Evolutionary conservation across 2,113 vertebrate species (phyloP).

Genomic region (Triplophysa tibetana): DNA sequence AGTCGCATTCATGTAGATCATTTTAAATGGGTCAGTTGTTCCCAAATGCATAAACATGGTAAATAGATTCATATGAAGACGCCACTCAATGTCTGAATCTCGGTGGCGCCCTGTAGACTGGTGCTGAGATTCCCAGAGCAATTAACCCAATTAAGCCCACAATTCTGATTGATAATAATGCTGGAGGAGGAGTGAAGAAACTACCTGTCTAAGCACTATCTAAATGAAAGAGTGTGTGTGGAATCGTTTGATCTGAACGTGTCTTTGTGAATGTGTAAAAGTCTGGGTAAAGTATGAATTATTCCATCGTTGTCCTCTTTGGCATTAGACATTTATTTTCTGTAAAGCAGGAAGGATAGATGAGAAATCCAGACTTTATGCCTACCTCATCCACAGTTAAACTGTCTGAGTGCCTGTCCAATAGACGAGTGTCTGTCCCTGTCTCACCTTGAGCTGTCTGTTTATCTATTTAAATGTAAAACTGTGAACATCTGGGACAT

Average conservation of each 20-base stretch:
- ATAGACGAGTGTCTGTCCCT: neutral
- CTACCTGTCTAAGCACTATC: conserved; percentile 23
- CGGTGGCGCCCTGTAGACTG: conserved; percentile 35
- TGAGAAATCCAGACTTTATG: conserved; percentile 2
- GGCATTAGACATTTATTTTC: conserved; percentile 16
- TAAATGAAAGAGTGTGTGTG: neutral
- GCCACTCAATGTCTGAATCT: conserved; percentile 33
- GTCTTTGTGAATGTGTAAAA: neutral
- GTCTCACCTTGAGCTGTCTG: neutral
- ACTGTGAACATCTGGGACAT: neutral
- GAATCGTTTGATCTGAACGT: neutral
- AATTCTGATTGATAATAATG: conserved; percentile 30
- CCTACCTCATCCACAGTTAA: neutral
- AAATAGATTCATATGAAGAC: conserved; percentile 35
- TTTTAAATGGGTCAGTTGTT: conserved; percentile 42
- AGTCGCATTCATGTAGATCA: conserved; percentile 17
- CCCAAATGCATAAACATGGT: conserved; percentile 39
- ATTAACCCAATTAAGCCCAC: conserved; percentile 38
- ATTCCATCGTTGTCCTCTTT: neutral
- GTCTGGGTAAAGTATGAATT: neutral
- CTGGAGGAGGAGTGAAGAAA: conserved; percentile 2
- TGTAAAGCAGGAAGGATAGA: neutral
- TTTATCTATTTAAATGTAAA: neutral
- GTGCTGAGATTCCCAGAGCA: conserved; percentile 37
- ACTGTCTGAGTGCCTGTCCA: neutral